Percentiles rank a stretch among this genome's conserved stretches.
Evolutionary conservation across 2,797 vertebrate species (phyloP).

Genomic region (Xiphorhynchus erythropygius): DNA sequence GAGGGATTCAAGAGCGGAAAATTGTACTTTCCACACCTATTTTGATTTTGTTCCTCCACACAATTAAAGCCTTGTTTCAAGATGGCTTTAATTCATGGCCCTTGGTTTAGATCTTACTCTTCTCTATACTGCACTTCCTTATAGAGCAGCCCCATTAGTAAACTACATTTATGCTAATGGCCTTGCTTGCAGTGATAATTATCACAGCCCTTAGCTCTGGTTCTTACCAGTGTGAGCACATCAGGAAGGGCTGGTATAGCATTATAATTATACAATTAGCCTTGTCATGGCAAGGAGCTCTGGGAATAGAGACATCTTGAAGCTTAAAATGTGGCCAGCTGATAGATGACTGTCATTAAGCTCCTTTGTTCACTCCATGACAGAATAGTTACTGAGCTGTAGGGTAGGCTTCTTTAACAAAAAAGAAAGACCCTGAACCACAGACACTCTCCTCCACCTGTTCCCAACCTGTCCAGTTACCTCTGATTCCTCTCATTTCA

Average conservation of each 20-base stretch:
- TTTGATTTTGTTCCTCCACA: neutral
- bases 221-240: constrained; percentile 30
- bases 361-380: constrained; percentile 81
- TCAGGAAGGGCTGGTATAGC: constrained; percentile 52
- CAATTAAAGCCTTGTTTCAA: constrained; percentile 16
- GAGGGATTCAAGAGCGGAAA: neutral
- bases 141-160: constrained; percentile 51
- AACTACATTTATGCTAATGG: constrained; percentile 65
- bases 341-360: constrained; percentile 90
- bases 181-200: constrained; percentile 62
- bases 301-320: constrained; percentile 64
- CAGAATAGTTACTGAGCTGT: constrained; percentile 42
- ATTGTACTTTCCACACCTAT: neutral
- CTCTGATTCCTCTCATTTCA: neutral
- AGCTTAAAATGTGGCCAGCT: constrained; percentile 65
- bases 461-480: neutral
- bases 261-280: constrained; percentile 72
- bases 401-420: constrained; percentile 34
- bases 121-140: constrained; percentile 8
- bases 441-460: neutral
- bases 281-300: constrained; percentile 67
- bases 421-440: constrained; percentile 68
- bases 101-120: constrained; percentile 39
- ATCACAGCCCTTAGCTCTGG: constrained; percentile 44
- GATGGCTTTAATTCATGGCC: constrained; percentile 23